phyloP scores from a whole-genome alignment of 1,140 invertebrate species.

The Chymomyza costata region DNA sequence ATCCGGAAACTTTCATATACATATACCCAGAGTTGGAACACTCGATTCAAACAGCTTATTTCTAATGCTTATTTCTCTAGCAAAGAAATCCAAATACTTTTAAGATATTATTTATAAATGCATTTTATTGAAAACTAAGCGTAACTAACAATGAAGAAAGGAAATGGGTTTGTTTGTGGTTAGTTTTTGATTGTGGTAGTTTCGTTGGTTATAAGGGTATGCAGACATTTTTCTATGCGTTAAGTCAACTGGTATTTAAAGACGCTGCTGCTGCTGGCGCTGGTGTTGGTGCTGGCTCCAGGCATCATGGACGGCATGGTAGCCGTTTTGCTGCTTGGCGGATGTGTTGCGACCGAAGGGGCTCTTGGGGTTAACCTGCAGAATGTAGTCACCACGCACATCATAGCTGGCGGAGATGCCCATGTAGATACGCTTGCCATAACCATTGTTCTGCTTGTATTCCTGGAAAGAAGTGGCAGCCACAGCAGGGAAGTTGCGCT shows the following conservation, averaged over 20 bases:
- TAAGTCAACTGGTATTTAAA: slow-evolving; percentile 3
- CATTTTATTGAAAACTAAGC: slow-evolving; percentile 24
- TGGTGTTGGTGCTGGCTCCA: slow-evolving; percentile 48
- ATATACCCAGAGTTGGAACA: too few relatives aligned
- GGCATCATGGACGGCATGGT: slow-evolving; percentile 46
- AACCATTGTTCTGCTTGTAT: slow-evolving; percentile 66
- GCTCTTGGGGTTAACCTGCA: slow-evolving; percentile 63
- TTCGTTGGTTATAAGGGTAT: slow-evolving; percentile 23
- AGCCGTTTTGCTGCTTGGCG: slow-evolving; percentile 57
- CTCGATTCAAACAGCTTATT: too few relatives aligned
- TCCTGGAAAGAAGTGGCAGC: slow-evolving; percentile 57
- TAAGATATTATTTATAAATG: slow-evolving; percentile 21
- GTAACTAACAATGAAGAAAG: slow-evolving; percentile 16
- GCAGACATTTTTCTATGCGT: slow-evolving; percentile 13
- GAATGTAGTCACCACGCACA: slow-evolving; percentile 64
- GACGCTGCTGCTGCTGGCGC: slow-evolving; percentile 4
- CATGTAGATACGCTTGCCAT: slow-evolving; percentile 66
- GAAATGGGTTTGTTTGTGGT: slow-evolving; percentile 15
- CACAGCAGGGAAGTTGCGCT: slow-evolving; percentile 61
- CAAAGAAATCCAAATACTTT: background rate
- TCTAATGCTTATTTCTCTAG: too few relatives aligned
- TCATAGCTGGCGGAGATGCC: slow-evolving; percentile 59
- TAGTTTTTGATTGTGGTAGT: slow-evolving; percentile 5
- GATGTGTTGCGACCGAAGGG: slow-evolving; percentile 69
- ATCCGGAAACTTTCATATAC: too few relatives aligned